phyloP scores from a whole-genome alignment of 2,888 invertebrate species.

The Watsonalla binaria region DNA sequence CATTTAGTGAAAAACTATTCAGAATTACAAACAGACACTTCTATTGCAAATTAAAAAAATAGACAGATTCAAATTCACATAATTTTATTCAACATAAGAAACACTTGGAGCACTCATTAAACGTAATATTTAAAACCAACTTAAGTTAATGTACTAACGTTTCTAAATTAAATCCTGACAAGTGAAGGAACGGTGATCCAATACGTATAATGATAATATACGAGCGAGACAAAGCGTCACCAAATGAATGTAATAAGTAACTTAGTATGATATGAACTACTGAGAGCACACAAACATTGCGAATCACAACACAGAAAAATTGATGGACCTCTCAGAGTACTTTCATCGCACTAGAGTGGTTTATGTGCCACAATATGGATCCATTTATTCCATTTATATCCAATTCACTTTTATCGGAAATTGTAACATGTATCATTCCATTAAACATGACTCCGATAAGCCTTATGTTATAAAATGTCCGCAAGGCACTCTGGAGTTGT shows the following conservation, averaged over 20 bases:
- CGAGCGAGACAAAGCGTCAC: not conserved
- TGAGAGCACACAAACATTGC: not conserved
- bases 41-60: too few relatives aligned
- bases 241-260: not conserved
- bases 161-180: too few relatives aligned
- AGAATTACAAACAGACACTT: too few relatives aligned
- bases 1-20: too few relatives aligned
- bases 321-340: not conserved
- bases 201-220: too few relatives aligned
- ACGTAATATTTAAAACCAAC: too few relatives aligned
- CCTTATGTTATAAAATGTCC: not conserved
- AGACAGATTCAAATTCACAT: too few relatives aligned
- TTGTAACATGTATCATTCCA: not conserved
- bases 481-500: not conserved
- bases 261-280: not conserved
- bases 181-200: too few relatives aligned
- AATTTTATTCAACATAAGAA: too few relatives aligned
- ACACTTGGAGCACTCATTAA: too few relatives aligned
- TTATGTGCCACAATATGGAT: not conserved
- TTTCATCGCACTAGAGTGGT: not conserved
- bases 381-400: not conserved
- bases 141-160: too few relatives aligned
- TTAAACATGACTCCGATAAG: not conserved
- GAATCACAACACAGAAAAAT: not conserved
- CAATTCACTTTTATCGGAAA: not conserved